Percentiles rank a stretch among this genome's conserved stretches.
Evolutionary conservation across 2,797 vertebrate species (phyloP).

Genomic region (Dromococcyx pavoninus): DNA sequence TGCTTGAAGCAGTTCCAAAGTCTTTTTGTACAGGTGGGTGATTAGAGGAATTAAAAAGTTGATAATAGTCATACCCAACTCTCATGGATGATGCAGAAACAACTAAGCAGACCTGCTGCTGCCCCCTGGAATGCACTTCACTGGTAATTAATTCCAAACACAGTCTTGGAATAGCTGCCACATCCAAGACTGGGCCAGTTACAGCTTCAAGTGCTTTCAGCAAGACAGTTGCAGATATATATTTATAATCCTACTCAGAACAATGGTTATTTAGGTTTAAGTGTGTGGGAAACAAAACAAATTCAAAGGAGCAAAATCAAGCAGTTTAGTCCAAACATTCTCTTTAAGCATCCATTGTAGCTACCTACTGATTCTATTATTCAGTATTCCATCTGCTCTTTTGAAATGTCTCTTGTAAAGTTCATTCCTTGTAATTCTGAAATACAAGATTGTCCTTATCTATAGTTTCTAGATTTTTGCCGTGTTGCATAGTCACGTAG

Average conservation of each 20-base stretch:
- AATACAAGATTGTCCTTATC: neutral
- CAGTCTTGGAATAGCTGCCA: slow-evolving; percentile 31
- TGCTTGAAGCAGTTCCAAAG: slow-evolving; percentile 54
- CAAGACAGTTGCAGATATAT: slow-evolving; percentile 41
- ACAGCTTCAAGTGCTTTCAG: slow-evolving; percentile 31
- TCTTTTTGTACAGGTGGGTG: slow-evolving; percentile 63
- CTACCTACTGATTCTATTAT: slow-evolving; percentile 29
- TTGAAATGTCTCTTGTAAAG: slow-evolving; percentile 14
- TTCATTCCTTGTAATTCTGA: slow-evolving; percentile 8
- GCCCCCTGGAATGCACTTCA: slow-evolving; percentile 43
- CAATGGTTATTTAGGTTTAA: slow-evolving; percentile 42
- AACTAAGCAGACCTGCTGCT: slow-evolving; percentile 40
- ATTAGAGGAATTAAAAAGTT: slow-evolving; percentile 56
- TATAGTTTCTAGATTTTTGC: neutral
- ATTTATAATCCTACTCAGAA: slow-evolving; percentile 40
- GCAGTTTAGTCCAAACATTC: neutral
- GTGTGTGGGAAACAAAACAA: slow-evolving; percentile 23
- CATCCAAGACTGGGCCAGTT: slow-evolving; percentile 3
- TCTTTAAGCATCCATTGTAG: neutral
- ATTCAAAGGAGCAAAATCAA: slow-evolving; percentile 44
- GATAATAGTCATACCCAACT: slow-evolving; percentile 28
- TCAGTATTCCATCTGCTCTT: slow-evolving; percentile 40
- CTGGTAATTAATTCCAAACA: slow-evolving; percentile 62
- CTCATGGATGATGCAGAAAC: slow-evolving; percentile 45
- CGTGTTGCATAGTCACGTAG: neutral